Evolutionary conservation across 2,797 vertebrate genomes (phyloP).

Genomic region (Molossus molossus): DNA sequence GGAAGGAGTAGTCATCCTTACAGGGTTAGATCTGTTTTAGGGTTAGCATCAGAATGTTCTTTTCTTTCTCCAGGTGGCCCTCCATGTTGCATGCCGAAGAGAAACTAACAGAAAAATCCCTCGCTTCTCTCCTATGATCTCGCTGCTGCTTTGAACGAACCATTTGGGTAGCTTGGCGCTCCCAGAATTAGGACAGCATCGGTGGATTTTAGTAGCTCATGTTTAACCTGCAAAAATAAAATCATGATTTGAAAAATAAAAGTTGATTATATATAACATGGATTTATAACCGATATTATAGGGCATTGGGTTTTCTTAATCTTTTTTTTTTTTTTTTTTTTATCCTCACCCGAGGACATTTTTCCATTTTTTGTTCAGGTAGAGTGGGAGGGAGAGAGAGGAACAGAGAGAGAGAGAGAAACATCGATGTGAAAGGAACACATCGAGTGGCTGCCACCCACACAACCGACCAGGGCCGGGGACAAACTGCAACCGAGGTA

Average conservation of each 20-base stretch:
- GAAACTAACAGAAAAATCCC: slow-evolving; percentile 25
- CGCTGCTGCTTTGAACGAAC: slow-evolving; percentile 55
- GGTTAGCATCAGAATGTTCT: not conserved
- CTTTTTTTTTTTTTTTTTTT: not conserved
- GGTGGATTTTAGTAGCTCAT: not conserved
- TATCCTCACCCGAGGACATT: too few relatives aligned
- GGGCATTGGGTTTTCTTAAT: not conserved
- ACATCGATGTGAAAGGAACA: too few relatives aligned
- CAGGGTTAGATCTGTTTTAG: not conserved
- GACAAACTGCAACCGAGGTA: too few relatives aligned
- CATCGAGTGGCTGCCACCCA: too few relatives aligned
- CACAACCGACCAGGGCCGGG: too few relatives aligned
- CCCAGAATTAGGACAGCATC: slow-evolving; percentile 57
- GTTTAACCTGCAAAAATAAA: slow-evolving; percentile 52
- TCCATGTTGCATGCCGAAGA: not conserved
- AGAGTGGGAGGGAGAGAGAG: too few relatives aligned
- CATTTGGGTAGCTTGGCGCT: not conserved
- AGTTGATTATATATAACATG: not conserved
- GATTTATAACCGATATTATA: not conserved
- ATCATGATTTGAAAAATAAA: slow-evolving; percentile 32
- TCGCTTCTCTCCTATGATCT: slow-evolving; percentile 2
- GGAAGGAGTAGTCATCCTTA: slow-evolving; percentile 60
- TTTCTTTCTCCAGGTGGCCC: not conserved
- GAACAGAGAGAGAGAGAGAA: too few relatives aligned
- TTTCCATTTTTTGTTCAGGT: too few relatives aligned